A percentile compares a stretch with the other conserved stretches of the same genome.
Evolutionary conservation across 2,113 vertebrate genomes (phyloP).

Genomic region (Catharus minimus): DNA sequence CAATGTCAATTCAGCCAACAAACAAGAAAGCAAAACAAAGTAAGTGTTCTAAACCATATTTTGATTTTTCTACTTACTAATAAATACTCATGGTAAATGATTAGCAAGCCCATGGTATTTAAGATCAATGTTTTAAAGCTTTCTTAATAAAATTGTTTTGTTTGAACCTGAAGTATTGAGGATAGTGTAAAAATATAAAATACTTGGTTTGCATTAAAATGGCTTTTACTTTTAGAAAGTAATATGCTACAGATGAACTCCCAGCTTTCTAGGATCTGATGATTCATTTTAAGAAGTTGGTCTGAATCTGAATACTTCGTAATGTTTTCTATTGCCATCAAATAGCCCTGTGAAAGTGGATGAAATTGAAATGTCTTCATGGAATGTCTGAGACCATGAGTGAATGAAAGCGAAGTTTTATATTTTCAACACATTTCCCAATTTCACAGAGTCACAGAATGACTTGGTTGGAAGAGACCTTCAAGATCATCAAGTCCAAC

Average conservation of each 20-base stretch:
- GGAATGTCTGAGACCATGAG: neutral
- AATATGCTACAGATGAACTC: neutral
- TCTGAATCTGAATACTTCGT: neutral
- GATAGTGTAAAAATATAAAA: neutral
- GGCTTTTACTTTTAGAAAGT: neutral
- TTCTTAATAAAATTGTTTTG: neutral
- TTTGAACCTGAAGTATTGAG: neutral
- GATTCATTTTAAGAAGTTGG: neutral
- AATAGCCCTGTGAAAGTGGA: neutral
- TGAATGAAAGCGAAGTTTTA: neutral
- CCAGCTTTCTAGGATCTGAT: neutral
- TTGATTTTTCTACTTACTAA: neutral
- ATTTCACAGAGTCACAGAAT: neutral
- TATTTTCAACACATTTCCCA: neutral
- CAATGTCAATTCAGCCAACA: neutral
- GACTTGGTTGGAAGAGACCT: too few species aligned
- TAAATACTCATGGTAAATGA: neutral
- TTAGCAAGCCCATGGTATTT: neutral
- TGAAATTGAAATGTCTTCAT: neutral
- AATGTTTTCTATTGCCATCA: neutral
- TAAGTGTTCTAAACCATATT: neutral
- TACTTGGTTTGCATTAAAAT: neutral
- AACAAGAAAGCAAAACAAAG: neutral
- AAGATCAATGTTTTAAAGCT: neutral
- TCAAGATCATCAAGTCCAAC: too few species aligned